Evolutionary conservation across 2,888 invertebrate species (phyloP).

Genomic region (Tetragonula carbonaria): DNA sequence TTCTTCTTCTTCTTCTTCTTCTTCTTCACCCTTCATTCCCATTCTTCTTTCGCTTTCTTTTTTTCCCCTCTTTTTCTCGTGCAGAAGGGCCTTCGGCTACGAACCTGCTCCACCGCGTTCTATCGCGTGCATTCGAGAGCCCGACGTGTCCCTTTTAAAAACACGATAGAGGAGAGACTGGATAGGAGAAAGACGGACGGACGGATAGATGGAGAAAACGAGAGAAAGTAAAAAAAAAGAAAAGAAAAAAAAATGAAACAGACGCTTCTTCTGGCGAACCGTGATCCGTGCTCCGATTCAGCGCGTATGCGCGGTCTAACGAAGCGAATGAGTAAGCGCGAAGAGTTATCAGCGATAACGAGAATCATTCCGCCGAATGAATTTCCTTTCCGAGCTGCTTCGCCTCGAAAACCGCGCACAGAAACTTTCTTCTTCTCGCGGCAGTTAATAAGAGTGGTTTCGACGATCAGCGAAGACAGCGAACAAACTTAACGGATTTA

Average conservation of each 20-base stretch:
- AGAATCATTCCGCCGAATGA: background rate
- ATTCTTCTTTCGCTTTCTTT: background rate
- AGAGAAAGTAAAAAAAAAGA: too few species aligned
- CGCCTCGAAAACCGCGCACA: background rate
- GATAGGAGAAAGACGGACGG: background rate
- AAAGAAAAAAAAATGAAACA: background rate
- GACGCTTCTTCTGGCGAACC: constrained; percentile 48
- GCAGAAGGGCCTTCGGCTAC: constrained; percentile 25
- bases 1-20: too few species aligned
- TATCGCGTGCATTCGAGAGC: constrained; percentile 60
- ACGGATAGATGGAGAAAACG: background rate
- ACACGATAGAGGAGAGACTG: background rate
- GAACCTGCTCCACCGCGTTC: constrained; percentile 6
- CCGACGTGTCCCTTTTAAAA: constrained; percentile 23
- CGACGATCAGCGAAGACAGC: too few species aligned
- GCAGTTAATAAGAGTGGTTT: background rate
- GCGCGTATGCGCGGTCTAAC: background rate
- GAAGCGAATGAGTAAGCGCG: background rate
- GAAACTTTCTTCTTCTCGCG: background rate
- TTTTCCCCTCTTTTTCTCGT: background rate
- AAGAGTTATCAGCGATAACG: constrained; percentile 26
- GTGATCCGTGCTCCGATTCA: background rate
- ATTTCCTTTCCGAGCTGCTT: background rate
- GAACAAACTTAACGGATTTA: too few species aligned
- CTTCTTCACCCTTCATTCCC: background rate